These are phyloP conservation scores for Lysiphlebus fabarum DNA, from an alignment of 1,140 invertebrate species.

Conservation along the genomic window DNA sequence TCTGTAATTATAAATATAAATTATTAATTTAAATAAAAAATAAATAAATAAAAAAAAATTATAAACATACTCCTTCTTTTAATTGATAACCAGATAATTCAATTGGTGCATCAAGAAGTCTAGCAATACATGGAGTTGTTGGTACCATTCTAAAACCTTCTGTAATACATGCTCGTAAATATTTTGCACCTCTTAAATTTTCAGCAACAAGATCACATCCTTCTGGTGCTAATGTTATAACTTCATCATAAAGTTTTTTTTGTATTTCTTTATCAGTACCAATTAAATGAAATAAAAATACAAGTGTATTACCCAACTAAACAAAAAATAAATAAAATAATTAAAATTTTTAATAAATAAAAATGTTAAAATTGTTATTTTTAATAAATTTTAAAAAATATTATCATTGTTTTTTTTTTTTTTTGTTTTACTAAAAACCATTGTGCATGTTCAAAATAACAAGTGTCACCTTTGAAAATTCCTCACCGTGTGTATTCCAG, in stretches of 20 bases:
- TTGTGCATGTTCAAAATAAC: slow-evolving; percentile 4
- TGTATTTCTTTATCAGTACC: slow-evolving; percentile 69
- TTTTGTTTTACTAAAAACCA: neutral
- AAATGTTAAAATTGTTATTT: slow-evolving; percentile 4
- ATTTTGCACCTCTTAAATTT: slow-evolving; percentile 65
- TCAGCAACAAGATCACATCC: slow-evolving; percentile 61
- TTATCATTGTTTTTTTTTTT: too few species aligned
- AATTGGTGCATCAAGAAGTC: slow-evolving; percentile 75
- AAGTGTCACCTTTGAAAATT: neutral
- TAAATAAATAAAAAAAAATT: neutral
- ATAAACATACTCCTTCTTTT: slow-evolving; percentile 67
- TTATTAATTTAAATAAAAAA: neutral
- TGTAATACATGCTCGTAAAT: slow-evolving; percentile 80
- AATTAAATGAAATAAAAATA: slow-evolving; percentile 75
- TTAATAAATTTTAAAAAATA: slow-evolving; percentile 5
- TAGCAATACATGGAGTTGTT: slow-evolving; percentile 76
- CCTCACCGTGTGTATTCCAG: slow-evolving; percentile 78
- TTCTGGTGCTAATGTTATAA: slow-evolving; percentile 58
- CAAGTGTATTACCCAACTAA: slow-evolving; percentile 73
- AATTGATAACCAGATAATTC: slow-evolving; percentile 73
- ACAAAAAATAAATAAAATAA: neutral
- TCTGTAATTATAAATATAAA: slow-evolving; percentile 56
- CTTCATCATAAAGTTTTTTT: slow-evolving; percentile 72
- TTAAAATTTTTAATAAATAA: neutral
- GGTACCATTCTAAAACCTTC: slow-evolving; percentile 83